phyloP scores from a whole-genome alignment of 2,113 vertebrate species.

The Marmota monax region DNA sequence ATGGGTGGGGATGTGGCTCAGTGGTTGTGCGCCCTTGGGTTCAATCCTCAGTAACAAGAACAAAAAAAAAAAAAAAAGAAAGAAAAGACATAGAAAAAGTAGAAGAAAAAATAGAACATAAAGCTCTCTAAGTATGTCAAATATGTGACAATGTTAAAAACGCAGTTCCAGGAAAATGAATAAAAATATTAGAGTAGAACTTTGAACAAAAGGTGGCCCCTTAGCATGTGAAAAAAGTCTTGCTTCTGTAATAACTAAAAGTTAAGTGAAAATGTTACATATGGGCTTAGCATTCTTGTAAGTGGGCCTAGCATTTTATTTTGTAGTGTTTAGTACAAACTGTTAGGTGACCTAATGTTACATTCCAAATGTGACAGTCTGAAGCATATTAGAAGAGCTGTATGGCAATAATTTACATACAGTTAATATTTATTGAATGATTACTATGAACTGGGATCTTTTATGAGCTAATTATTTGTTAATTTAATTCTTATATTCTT shows the following conservation, averaged over 20 bases:
- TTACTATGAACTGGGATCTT: not conserved
- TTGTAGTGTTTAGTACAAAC: not conserved
- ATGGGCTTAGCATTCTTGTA: not conserved
- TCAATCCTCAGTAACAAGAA: no score
- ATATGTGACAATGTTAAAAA: not conserved
- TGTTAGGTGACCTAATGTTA: not conserved
- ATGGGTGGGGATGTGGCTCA: no score
- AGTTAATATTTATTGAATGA: not conserved
- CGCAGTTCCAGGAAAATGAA: not conserved
- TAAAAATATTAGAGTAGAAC: not conserved
- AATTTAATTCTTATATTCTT: constrained; percentile 5
- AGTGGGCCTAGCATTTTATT: not conserved
- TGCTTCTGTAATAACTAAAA: not conserved
- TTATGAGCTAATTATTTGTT: not conserved
- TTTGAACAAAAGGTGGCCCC: not conserved
- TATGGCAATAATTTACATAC: not conserved
- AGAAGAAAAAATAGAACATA: not conserved
- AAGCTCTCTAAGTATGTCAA: constrained; percentile 9
- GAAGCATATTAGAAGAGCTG: not conserved
- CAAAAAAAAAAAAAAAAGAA: no score
- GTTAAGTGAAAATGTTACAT: not conserved
- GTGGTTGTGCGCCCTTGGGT: no score
- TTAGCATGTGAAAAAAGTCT: not conserved
- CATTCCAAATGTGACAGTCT: not conserved
- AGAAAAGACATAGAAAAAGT: no score